Percentiles rank a stretch among this genome's conserved stretches.
Evolutionary conservation across 2,888 invertebrate genomes (phyloP).

Genomic region (Trissolcus japonicus): DNA sequence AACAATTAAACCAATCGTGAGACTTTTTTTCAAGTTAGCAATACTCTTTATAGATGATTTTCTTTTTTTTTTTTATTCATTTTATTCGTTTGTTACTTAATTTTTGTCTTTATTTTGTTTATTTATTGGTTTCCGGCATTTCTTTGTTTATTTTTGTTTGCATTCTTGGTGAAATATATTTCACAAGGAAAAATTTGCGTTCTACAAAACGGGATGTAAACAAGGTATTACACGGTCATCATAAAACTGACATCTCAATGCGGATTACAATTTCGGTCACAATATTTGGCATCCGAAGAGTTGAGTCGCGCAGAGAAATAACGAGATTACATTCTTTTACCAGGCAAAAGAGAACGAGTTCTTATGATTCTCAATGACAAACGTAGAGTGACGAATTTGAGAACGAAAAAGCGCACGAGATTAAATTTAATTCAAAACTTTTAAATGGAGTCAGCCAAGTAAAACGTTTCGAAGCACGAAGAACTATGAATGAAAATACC

Average conservation of each 20-base stretch:
- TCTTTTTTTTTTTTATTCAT: too few relatives aligned
- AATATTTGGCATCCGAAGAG: slow-evolving; percentile 27
- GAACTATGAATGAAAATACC: slow-evolving; percentile 38
- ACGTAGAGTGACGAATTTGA: slow-evolving; percentile 21
- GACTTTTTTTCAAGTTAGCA: too few relatives aligned
- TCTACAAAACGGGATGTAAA: slow-evolving; percentile 10
- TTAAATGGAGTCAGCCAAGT: slow-evolving; percentile 48
- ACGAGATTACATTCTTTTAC: slow-evolving; percentile 28
- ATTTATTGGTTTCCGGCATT: not conserved
- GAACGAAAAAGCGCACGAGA: slow-evolving; percentile 16
- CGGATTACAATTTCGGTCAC: slow-evolving; percentile 24
- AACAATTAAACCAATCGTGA: too few relatives aligned
- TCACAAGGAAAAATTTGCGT: slow-evolving; percentile 10
- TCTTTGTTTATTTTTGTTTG: not conserved
- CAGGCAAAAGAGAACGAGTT: slow-evolving; percentile 15
- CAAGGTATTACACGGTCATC: slow-evolving; percentile 12
- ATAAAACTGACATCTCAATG: slow-evolving; percentile 33
- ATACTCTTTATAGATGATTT: too few relatives aligned
- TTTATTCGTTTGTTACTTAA: too few relatives aligned
- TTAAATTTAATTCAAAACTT: slow-evolving; percentile 41
- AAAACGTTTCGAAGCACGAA: slow-evolving; percentile 35
- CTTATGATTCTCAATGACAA: slow-evolving; percentile 33
- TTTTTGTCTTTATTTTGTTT: not conserved
- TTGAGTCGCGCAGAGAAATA: slow-evolving; percentile 19
- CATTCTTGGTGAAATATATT: not conserved